Percentiles rank a stretch among this genome's conserved stretches.
Evolutionary conservation across 92 coral and sea anemone genomes (phyloP).

Genomic region (Scolanthus callimorphus): DNA sequence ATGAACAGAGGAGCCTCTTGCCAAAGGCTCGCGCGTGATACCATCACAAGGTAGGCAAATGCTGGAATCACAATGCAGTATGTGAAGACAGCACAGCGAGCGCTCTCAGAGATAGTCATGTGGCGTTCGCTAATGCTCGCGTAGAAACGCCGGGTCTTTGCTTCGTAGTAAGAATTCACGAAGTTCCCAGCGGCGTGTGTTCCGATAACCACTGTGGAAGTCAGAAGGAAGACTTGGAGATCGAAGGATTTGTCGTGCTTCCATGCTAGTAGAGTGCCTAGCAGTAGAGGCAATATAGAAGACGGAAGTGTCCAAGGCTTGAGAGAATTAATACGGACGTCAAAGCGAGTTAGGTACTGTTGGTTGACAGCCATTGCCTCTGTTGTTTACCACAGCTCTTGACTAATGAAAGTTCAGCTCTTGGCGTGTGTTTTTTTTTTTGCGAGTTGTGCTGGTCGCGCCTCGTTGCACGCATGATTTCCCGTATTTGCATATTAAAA

Average conservation of each 20-base stretch:
- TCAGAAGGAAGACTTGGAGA: slow-evolving; percentile 36
- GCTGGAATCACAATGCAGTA: slow-evolving; percentile 58
- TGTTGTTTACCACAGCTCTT: too few relatives aligned
- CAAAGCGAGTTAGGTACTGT: slow-evolving; percentile 5
- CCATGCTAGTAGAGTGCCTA: slow-evolving; percentile 83
- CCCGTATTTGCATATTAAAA: too few relatives aligned
- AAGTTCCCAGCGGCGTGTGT: slow-evolving; percentile 94
- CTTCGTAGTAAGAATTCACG: slow-evolving; percentile 67
- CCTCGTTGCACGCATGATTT: too few relatives aligned
- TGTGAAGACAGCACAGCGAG: slow-evolving; percentile 65
- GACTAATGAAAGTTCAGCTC: too few relatives aligned
- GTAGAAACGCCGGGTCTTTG: slow-evolving; percentile 46
- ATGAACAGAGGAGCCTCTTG: slow-evolving; percentile 63
- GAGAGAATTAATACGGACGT: slow-evolving; percentile 32
- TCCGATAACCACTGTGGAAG: slow-evolving; percentile 58
- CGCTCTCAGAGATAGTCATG: slow-evolving; percentile 45
- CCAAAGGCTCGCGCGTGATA: slow-evolving; percentile 59
- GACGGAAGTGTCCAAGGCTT: slow-evolving; percentile 93
- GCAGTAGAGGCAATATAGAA: slow-evolving; percentile 69
- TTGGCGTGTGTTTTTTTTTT: too few relatives aligned
- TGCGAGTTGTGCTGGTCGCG: too few relatives aligned
- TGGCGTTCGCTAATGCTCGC: slow-evolving; percentile 27
- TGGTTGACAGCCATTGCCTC: slow-evolving; percentile 1
- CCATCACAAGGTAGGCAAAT: slow-evolving; percentile 47
- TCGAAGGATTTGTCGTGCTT: slow-evolving; percentile 54